Evolutionary conservation across 2,888 invertebrate genomes (phyloP).

Genomic region (Callyntrura guangdongensis): DNA sequence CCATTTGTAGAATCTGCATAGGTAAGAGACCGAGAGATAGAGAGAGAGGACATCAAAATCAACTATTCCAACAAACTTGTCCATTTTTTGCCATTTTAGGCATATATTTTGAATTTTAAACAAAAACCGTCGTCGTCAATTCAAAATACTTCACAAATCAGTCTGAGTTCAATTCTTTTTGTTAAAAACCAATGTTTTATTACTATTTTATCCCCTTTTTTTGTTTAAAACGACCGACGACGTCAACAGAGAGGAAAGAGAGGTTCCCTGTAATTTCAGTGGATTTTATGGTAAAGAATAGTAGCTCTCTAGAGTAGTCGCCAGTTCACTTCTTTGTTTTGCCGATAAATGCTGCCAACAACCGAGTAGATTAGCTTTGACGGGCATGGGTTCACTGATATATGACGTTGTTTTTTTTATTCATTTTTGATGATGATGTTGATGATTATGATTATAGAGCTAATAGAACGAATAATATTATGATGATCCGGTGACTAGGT

Average conservation of each 20-base stretch:
- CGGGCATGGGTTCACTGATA: constrained; percentile 61
- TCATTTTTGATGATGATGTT: constrained; percentile 48
- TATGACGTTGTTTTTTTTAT: constrained; percentile 54
- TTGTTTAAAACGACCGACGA: background rate
- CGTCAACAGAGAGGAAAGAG: background rate
- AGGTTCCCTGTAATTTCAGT: background rate
- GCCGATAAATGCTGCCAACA: constrained; percentile 22
- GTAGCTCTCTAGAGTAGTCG: background rate
- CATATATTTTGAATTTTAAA: too few species aligned
- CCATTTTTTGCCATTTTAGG: too few species aligned
- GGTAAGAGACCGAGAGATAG: too few species aligned
- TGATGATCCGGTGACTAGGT: constrained; percentile 31
- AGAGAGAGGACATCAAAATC: too few species aligned
- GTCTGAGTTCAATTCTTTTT: too few species aligned
- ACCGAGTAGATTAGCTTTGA: constrained; percentile 61
- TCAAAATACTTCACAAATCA: too few species aligned
- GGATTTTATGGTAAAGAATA: background rate
- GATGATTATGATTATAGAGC: constrained; percentile 58
- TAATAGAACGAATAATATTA: constrained; percentile 64
- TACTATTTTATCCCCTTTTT: background rate
- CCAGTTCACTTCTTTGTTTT: constrained; percentile 18
- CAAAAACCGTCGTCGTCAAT: too few species aligned
- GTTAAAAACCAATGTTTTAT: too few species aligned
- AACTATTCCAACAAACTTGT: too few species aligned
- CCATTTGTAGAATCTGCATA: too few species aligned